A percentile compares a stretch with the other conserved stretches of the same genome.
phyloP scores from a whole-genome alignment of 2,888 invertebrate genomes.

The Himalopsyche anomala region DNA sequence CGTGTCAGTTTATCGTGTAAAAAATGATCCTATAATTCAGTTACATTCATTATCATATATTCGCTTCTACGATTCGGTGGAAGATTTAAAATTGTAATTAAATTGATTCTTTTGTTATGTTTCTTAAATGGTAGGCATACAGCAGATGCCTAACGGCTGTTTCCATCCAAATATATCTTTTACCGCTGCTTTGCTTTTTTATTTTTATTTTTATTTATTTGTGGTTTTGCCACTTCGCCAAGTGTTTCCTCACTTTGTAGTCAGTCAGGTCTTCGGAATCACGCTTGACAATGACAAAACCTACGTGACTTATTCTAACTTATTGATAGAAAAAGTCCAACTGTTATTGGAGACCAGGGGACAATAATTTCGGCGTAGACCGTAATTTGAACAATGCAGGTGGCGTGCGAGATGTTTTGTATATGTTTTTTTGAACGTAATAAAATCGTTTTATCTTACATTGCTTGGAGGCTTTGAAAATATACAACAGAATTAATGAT shows the following conservation, averaged over 20 bases:
- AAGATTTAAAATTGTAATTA: not conserved
- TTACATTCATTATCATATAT: too few relatives aligned
- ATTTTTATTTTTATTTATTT: not conserved
- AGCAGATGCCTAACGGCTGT: not conserved
- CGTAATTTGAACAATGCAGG: not conserved
- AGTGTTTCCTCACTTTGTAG: not conserved
- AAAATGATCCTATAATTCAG: too few relatives aligned
- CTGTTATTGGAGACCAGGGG: not conserved
- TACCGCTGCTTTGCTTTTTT: not conserved
- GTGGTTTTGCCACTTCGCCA: not conserved
- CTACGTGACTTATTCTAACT: not conserved
- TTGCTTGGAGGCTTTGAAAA: too few relatives aligned
- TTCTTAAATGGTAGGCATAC: not conserved
- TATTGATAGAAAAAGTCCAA: not conserved
- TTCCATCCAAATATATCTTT: not conserved
- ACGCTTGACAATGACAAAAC: slow-evolving; percentile 4
- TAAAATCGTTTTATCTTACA: too few relatives aligned
- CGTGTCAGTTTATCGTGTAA: too few relatives aligned
- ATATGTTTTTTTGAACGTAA: too few relatives aligned
- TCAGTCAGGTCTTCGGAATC: not conserved
- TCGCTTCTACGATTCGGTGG: too few relatives aligned
- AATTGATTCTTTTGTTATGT: not conserved
- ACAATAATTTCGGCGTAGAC: not conserved
- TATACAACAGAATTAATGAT: too few relatives aligned
- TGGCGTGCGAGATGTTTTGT: too few relatives aligned